These are phyloP conservation scores for Pantala flavescens DNA, from an alignment of 1,140 invertebrate genomes.

Conservation along the genomic window DNA sequence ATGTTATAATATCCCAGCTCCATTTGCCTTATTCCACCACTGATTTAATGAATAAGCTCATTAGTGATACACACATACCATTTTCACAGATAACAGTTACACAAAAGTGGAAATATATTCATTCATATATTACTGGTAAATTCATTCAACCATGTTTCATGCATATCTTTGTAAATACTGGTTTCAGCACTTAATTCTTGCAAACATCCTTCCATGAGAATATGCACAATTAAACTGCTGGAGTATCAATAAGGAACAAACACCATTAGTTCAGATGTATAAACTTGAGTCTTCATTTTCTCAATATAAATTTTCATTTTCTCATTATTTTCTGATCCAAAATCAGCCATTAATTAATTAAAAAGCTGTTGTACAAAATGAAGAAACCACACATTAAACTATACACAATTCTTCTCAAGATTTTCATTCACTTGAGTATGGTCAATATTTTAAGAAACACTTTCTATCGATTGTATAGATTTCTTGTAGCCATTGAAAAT, in stretches of 20 bases:
- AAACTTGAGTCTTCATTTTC: not conserved
- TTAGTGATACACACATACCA: not conserved
- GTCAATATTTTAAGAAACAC: not conserved
- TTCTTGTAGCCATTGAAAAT: not conserved
- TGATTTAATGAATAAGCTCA: not conserved
- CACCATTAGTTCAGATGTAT: not conserved
- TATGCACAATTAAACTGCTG: not conserved
- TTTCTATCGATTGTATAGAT: not conserved
- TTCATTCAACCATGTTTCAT: not conserved
- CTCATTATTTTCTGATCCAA: too few species aligned
- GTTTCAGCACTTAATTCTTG: slow-evolving; percentile 9
- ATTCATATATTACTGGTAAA: not conserved
- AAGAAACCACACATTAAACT: not conserved
- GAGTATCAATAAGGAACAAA: slow-evolving; percentile 7
- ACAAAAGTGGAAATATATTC: not conserved
- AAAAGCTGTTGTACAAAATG: not conserved
- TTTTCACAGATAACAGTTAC: not conserved
- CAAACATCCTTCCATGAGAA: not conserved
- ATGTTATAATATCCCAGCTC: too few species aligned
- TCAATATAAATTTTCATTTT: not conserved
- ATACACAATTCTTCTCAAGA: not conserved
- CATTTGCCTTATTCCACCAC: too few species aligned
- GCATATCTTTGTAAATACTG: slow-evolving; percentile 1
- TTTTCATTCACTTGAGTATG: not conserved
- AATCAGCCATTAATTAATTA: not conserved